Conservation (phyloP, 2,113 vertebrate species). For the Epinephelus cyanopodus region DNA sequence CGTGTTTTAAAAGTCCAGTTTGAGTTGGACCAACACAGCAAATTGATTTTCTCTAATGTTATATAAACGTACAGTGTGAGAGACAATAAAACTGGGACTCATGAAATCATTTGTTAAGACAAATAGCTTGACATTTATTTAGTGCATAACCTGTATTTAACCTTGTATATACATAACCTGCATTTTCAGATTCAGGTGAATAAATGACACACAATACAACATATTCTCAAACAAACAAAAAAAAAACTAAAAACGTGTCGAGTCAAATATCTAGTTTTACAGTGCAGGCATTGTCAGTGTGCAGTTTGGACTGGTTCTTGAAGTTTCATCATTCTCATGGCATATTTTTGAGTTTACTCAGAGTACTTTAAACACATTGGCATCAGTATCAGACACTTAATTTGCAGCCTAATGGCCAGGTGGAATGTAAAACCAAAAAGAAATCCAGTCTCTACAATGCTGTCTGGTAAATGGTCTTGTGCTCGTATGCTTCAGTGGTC, state of each 20-base stretch:
- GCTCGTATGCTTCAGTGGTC: rapidly evolving
- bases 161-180: background rate
- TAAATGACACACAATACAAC: background rate
- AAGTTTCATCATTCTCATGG: background rate
- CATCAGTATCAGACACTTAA: background rate
- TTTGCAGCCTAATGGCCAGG: background rate
- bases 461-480: constrained; percentile 41
- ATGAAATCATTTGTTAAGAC: no score
- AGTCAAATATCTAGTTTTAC: background rate
- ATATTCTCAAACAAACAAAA: background rate
- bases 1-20: no score
- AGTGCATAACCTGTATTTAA: background rate
- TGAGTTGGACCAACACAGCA: no score
- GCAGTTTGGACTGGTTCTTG: background rate
- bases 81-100: no score
- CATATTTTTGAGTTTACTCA: background rate
- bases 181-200: background rate
- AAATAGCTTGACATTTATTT: background rate
- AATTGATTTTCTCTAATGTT: no score
- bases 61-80: no score
- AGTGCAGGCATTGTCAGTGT: background rate
- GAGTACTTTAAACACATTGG: background rate
- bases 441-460: constrained; percentile 52
- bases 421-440: background rate
- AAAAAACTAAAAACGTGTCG: background rate